Conservation (phyloP, 2,797 vertebrate species). For the Clarias laeviceps region DNA sequence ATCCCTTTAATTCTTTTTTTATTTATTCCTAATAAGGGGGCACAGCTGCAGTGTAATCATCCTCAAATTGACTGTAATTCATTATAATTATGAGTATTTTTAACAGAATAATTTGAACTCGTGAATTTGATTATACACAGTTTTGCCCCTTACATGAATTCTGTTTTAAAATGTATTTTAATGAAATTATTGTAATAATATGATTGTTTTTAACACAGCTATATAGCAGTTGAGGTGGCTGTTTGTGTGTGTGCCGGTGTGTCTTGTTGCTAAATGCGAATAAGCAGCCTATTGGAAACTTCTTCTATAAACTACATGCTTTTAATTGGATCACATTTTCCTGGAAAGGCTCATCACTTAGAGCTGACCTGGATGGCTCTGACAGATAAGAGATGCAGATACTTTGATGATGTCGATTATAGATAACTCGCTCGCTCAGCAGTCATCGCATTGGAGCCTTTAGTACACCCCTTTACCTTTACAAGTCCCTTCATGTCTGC, state of each 20-base stretch:
- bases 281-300: conserved; percentile 66
- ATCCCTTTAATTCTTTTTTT: conserved; percentile 87
- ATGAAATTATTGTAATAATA: conserved; percentile 10
- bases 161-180: conserved; percentile 43
- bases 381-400: conserved; percentile 63
- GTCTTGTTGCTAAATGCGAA: conserved; percentile 72
- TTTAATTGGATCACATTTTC: conserved; percentile 80
- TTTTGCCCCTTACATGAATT: conserved; percentile 57
- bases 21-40: conserved; percentile 70
- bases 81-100: not conserved
- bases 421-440: conserved; percentile 34
- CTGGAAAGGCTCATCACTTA: conserved; percentile 56
- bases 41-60: conserved; percentile 62
- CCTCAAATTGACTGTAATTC: not conserved
- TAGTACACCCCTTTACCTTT: not conserved
- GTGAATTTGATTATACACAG: conserved; percentile 44
- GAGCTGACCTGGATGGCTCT: conserved; percentile 74
- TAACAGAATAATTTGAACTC: not conserved
- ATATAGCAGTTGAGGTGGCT: not conserved
- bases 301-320: conserved; percentile 63
- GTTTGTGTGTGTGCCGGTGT: conserved; percentile 41
- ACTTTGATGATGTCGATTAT: not conserved
- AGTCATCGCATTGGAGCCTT: not conserved
- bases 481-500: not conserved
- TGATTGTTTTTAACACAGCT: not conserved